Base-by-base conservation (phyloP, 2,113 vertebrate genomes). In the Rhabdornis inornatus region DNA sequence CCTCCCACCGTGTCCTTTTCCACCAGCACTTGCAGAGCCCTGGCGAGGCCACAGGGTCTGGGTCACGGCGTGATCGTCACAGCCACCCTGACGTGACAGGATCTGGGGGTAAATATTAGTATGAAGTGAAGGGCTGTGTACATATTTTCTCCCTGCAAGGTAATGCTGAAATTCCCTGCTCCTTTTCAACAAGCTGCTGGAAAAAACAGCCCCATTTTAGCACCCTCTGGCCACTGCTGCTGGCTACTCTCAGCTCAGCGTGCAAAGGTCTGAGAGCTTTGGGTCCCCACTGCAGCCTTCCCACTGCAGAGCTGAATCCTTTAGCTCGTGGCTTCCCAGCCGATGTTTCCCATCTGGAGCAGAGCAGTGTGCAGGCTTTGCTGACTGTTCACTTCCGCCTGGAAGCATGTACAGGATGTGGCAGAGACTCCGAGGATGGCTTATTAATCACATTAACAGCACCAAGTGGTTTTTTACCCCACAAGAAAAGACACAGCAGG, bases 91-190 rank as follows among this genome's bases (percentile, higher is more conserved):
- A 53, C 50, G 25, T 61, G 87, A 92, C 0, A 5, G 63, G 24
- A 89, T 59, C 68, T 25, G 83, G 89, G 91, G 91, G 71, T 92
- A 91, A 95, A 96, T 89, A 75, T 89, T 83, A 89, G 91, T 78
- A 27, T 0, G 0, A 94, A 80, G 80, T 8, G 55, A 75, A 91
- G 81, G 84, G 60, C 81, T 94, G 81, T 59, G 47, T 87, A 94
- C 57, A 40, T 84, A 75, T 64, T 92, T 95, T 82, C 57, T 56
- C 92, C 78, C 87, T 83, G 88, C 75, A 76, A 93, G 78, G 85
- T 87, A 85, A 83, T 40, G 78, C 82, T 77, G 88, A 77, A 94
- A 76, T 77, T 83, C 94, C 44, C 63, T 0, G 47, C 88, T 92
- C 55, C 80, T 86, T 94, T 80, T 75, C 91, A 87, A 88, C 35